Evolutionary conservation across 2,888 invertebrate genomes (phyloP).

Genomic region (Aporophyla nigra): DNA sequence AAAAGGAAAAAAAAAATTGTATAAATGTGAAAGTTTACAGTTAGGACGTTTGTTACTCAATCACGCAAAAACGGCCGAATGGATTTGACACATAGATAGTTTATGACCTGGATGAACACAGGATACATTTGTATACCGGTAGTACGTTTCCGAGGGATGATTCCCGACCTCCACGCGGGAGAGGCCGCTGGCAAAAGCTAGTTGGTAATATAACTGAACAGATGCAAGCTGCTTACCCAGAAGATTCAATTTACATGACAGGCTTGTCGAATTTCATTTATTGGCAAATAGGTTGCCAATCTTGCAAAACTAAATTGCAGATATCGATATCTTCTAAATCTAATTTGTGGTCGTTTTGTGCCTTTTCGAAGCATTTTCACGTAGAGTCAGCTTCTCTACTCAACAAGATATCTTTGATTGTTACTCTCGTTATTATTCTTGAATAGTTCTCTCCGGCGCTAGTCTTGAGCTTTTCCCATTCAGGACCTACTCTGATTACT

Average conservation of each 20-base stretch:
- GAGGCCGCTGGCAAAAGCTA: too few relatives aligned
- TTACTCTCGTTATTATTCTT: not conserved
- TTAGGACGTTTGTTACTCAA: too few relatives aligned
- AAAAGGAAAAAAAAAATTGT: too few relatives aligned
- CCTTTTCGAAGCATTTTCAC: not conserved
- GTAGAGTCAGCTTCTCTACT: not conserved
- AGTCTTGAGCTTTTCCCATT: constrained; percentile 28
- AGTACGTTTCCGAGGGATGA: too few relatives aligned
- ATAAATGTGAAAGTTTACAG: too few relatives aligned
- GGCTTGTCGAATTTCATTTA: constrained; percentile 5
- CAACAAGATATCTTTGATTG: not conserved
- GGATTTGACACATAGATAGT: too few relatives aligned
- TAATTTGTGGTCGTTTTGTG: constrained; percentile 28
- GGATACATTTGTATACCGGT: too few relatives aligned
- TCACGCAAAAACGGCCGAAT: too few relatives aligned
- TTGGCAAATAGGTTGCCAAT: constrained; percentile 29
- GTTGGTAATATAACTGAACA: not conserved
- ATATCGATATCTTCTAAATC: constrained; percentile 31
- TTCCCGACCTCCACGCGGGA: too few relatives aligned
- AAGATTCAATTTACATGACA: constrained; percentile 15
- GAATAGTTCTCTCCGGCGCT: constrained; percentile 18
- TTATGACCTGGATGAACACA: too few relatives aligned
- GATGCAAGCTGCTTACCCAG: not conserved
- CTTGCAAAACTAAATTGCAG: constrained; percentile 22
- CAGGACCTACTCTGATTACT: constrained; percentile 37